Percentiles rank a stretch among this genome's conserved stretches.
These are phyloP conservation scores for Reinhardtius hippoglossoides DNA, from an alignment of 2,113 vertebrate genomes.

Conservation along the genomic window DNA sequence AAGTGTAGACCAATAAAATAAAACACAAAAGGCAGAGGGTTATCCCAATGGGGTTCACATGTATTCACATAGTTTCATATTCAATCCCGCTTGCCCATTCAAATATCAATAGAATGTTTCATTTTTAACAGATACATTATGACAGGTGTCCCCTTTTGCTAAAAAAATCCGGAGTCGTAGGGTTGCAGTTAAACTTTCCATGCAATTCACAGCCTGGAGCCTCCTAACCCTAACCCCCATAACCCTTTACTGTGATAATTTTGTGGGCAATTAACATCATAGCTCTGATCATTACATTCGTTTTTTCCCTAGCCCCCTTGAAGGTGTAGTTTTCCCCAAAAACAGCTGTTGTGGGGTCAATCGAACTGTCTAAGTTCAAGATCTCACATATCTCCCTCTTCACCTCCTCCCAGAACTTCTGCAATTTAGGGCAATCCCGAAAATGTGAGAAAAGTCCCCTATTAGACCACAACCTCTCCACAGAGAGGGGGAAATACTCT, in stretches of 20 bases:
- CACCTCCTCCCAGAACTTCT: not conserved
- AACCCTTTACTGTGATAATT: not conserved
- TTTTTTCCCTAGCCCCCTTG: not conserved
- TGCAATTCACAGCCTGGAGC: not conserved
- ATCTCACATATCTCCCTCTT: not conserved
- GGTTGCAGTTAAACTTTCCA: not conserved
- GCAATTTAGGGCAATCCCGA: not conserved
- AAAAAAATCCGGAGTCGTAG: not conserved
- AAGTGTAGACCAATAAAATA: not conserved
- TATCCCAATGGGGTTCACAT: too few species aligned
- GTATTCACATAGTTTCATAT: too few species aligned
- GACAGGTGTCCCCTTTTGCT: not conserved
- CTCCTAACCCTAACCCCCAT: too few species aligned
- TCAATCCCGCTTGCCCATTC: too few species aligned
- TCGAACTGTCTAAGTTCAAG: not conserved
- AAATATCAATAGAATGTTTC: too few species aligned
- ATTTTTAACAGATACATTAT: too few species aligned
- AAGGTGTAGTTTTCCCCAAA: not conserved
- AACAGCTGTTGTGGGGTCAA: not conserved
- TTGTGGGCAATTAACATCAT: not conserved
- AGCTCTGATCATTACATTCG: not conserved
- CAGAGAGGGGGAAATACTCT: not conserved
- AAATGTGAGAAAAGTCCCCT: not conserved
- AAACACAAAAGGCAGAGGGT: not conserved
- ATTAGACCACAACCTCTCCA: not conserved